Conservation (phyloP, 2,888 invertebrate genomes). For the Synanthedon myopaeformis region DNA sequence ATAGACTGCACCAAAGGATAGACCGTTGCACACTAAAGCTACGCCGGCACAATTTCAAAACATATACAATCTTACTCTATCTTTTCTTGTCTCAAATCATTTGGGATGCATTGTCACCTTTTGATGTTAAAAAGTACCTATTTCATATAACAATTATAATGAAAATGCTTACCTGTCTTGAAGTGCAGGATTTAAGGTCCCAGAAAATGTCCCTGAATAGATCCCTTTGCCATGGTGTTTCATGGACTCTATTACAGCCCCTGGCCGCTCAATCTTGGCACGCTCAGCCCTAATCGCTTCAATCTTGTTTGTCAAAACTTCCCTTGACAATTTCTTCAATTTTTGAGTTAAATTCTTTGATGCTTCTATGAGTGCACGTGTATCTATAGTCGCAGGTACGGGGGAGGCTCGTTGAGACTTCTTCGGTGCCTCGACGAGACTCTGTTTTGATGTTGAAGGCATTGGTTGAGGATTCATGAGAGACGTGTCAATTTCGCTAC, state of each 20-base stretch:
- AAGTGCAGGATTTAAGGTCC: conserved; percentile 91
- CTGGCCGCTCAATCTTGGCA: conserved; percentile 56
- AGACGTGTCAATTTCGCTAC: conserved; percentile 32
- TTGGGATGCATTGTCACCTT: no score
- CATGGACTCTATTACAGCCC: conserved; percentile 92
- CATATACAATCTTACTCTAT: no score
- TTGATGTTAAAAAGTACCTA: no score
- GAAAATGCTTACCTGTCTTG: conserved; percentile 76
- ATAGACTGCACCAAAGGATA: no score
- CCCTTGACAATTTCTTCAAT: conserved; percentile 88
- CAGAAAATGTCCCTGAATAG: conserved; percentile 96
- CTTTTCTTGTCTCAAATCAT: no score
- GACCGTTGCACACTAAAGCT: no score
- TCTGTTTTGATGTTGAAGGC: conserved; percentile 54
- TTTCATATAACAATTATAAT: no score
- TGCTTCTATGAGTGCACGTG: conserved; percentile 86
- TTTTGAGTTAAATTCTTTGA: conserved; percentile 93
- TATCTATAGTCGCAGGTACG: conserved; percentile 66
- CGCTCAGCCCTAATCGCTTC: conserved; percentile 52
- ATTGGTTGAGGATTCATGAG: neutral
- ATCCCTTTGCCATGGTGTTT: conserved; percentile 94
- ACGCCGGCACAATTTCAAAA: no score
- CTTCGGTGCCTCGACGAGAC: conserved; percentile 48
- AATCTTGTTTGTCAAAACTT: conserved; percentile 82
- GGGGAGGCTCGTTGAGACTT: conserved; percentile 43